Conservation (phyloP, 2,113 vertebrate genomes). For the Scomber colias region DNA sequence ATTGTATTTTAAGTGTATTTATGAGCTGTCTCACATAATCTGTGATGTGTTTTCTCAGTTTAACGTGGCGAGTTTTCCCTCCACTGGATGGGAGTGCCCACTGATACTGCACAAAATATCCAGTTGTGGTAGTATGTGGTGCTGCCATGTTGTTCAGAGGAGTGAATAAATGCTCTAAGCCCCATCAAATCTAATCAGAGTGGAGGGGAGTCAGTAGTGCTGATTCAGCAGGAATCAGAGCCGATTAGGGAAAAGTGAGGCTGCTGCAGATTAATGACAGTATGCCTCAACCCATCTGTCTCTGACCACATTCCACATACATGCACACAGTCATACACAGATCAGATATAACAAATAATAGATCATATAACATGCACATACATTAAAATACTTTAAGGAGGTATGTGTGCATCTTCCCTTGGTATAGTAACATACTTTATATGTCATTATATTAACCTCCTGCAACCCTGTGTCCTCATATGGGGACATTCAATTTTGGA, state of each 20-base stretch:
- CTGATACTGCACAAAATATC: not conserved
- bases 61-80: slow-evolving; percentile 18
- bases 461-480: too few species aligned
- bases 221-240: slow-evolving; percentile 77
- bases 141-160: slow-evolving; percentile 37
- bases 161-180: slow-evolving; percentile 61
- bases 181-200: slow-evolving; percentile 73
- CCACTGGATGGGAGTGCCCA: slow-evolving; percentile 8
- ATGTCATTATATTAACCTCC: not conserved
- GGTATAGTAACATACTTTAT: not conserved
- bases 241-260: slow-evolving; percentile 71
- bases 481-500: too few species aligned
- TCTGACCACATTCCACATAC: slow-evolving; percentile 11
- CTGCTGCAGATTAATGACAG: slow-evolving; percentile 75
- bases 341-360: slow-evolving; percentile 1
- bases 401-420: not conserved
- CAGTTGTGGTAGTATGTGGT: not conserved
- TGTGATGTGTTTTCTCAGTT: not conserved
- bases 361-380: not conserved
- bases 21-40: not conserved
- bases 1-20: not conserved
- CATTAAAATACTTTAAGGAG: not conserved
- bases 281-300: slow-evolving; percentile 67
- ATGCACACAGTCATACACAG: not conserved
- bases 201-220: slow-evolving; percentile 51